Evolutionary conservation across 2,797 vertebrate genomes (phyloP).

Genomic region (Chelon auratus): DNA sequence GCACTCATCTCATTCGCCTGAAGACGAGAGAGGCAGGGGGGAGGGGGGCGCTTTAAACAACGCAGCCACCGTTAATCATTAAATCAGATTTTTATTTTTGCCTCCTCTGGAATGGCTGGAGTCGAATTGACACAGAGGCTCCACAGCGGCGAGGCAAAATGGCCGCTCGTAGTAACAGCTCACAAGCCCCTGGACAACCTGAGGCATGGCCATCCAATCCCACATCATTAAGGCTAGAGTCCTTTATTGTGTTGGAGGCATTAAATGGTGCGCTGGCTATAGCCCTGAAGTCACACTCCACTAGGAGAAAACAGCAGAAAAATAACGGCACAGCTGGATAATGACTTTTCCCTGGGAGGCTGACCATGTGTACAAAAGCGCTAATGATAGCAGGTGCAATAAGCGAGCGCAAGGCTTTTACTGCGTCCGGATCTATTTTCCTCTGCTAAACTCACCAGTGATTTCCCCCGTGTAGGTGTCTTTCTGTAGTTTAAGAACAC

Average conservation of each 20-base stretch:
- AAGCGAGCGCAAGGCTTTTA: constrained; percentile 78
- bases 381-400: constrained; percentile 85
- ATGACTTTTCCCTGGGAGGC: constrained; percentile 84
- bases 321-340: constrained; percentile 83
- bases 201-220: constrained; percentile 81
- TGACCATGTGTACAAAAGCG: constrained; percentile 82
- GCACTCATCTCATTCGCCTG: constrained; percentile 13
- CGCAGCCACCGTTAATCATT: constrained; percentile 55
- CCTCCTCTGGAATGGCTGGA: constrained; percentile 60
- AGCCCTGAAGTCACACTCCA: constrained; percentile 80
- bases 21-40: not conserved
- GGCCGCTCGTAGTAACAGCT: constrained; percentile 74
- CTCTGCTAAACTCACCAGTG: constrained; percentile 79
- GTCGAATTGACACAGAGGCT: constrained; percentile 56
- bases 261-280: constrained; percentile 78
- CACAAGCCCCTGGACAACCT: constrained; percentile 76
- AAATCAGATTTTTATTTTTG: constrained; percentile 54
- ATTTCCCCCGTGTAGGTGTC: constrained; percentile 82
- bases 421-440: constrained; percentile 80
- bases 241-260: constrained; percentile 84
- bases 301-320: constrained; percentile 77
- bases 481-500: constrained; percentile 81
- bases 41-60: constrained; percentile 41
- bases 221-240: constrained; percentile 82
- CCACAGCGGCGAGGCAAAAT: constrained; percentile 69